A percentile compares a stretch with the other conserved stretches of the same genome.
Evolutionary conservation across 2,113 vertebrate species (phyloP).

Genomic region (Hemiscyllium ocellatum): DNA sequence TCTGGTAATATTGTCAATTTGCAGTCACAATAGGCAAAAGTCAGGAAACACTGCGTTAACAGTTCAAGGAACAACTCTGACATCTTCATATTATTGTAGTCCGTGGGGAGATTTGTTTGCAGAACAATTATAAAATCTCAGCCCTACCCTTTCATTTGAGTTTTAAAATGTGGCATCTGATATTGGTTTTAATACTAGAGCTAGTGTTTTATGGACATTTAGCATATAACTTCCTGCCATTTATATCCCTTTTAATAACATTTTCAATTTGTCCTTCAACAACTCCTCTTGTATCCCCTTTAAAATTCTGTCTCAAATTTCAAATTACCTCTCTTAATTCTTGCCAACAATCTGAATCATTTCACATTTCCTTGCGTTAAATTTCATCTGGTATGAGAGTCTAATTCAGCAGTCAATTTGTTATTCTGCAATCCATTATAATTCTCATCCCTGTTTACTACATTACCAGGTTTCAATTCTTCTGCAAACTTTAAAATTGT

Average conservation of each 20-base stretch:
- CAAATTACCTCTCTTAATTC: background rate
- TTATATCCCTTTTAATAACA: background rate
- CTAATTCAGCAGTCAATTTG: no score
- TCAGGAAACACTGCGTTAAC: background rate
- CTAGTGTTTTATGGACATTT: background rate
- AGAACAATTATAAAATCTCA: background rate
- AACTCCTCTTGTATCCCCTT: background rate
- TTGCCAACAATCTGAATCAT: background rate
- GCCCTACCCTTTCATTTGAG: background rate
- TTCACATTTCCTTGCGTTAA: background rate
- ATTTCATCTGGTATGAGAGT: background rate
- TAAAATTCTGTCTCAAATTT: background rate
- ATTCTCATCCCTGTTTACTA: background rate
- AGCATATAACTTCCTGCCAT: background rate
- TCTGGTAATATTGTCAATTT: no score
- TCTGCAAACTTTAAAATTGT: background rate
- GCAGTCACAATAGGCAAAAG: no score
- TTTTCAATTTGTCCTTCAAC: background rate
- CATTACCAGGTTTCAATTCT: background rate
- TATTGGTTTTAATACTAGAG: background rate
- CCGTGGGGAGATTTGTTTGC: background rate
- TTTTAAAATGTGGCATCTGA: background rate
- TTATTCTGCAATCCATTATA: background rate
- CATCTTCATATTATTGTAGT: background rate
- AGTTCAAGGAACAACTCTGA: background rate